Base-by-base conservation (phyloP, 2,797 vertebrate species). In the Tamandua tetradactyla region DNA sequence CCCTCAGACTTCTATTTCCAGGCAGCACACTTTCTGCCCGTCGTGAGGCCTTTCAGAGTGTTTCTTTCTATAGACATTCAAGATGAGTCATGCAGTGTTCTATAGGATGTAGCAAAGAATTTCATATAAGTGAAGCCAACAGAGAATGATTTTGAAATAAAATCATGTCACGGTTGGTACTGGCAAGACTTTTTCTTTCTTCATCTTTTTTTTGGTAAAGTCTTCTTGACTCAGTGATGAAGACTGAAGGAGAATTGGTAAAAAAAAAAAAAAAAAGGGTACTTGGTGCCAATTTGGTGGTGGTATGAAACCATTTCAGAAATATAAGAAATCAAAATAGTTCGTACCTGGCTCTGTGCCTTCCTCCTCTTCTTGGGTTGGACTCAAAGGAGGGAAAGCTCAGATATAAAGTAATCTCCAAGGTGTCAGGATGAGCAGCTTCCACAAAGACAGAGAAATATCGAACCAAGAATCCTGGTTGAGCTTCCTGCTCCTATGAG, bases 131-230 rank as follows among this genome's bases (percentile, higher is more conserved):
- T 52, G 68, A 95, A 93, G 76, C 86, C 95, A 96, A 68, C 62
- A 72, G 89, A 92, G 75, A 92, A 88, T 86, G 64, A 90, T 88
- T 95, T 78, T 93, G 91, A 96, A 97, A 83, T 91, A 90, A 87
- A 87, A 93, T 71, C 30, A 69, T 47, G 89, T 96, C 94, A 84
- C 78, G 78, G 89, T 94, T 93, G 91, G 94, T 85, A 86, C 30
- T 32, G 64, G 80, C 25, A 37, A 1, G 37, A 18, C 15, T 72
- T 68, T 81, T 92, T 55, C 17, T 55, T 20, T 22, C 20, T 55
- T 47, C 13, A 9, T 47, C 13, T 47, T 47, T 47, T 23, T 20
- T 75, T 18, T 47, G 3, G 5, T 47, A 35, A 62, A 23, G 61
- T 91, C 90, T 93, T 94, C 95, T 74, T 83, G 71, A 89, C 94